phyloP scores from a whole-genome alignment of 92 coral and sea anemone species.

The Phenganax marumi region DNA sequence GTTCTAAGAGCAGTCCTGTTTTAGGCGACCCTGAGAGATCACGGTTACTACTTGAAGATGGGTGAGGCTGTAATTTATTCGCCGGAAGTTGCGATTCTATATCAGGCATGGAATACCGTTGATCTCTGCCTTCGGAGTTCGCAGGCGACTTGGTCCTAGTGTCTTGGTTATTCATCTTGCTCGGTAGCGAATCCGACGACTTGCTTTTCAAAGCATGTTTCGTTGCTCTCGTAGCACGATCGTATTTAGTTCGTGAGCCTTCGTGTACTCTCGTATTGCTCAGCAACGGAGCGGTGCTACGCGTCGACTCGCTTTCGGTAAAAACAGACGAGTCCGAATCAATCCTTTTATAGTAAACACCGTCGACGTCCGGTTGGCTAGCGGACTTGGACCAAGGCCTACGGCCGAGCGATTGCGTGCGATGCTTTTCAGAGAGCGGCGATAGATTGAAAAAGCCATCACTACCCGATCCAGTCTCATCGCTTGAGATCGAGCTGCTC shows the following conservation, averaged over 20 bases:
- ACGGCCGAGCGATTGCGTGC: slow-evolving; percentile 41
- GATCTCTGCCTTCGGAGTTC: slow-evolving; percentile 21
- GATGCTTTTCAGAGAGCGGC: slow-evolving; percentile 43
- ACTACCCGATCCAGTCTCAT: slow-evolving; percentile 32
- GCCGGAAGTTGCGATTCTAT: slow-evolving; percentile 42
- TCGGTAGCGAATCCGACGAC: slow-evolving; percentile 32
- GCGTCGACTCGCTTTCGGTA: slow-evolving; percentile 31
- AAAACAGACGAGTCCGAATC: slow-evolving; percentile 40
- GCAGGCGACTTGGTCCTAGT: slow-evolving; percentile 15
- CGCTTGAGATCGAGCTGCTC: slow-evolving; percentile 39
- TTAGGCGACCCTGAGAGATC: slow-evolving; percentile 41
- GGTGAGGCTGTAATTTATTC: slow-evolving; percentile 37
- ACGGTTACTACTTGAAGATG: slow-evolving; percentile 31
- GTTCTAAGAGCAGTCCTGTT: slow-evolving; percentile 22
- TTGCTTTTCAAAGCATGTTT: slow-evolving; percentile 34
- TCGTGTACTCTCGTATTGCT: neutral
- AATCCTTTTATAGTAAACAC: slow-evolving; percentile 41
- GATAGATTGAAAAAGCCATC: slow-evolving; percentile 33
- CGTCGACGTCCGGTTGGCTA: slow-evolving; percentile 49
- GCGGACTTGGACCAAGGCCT: slow-evolving; percentile 44
- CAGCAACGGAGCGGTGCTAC: slow-evolving; percentile 43
- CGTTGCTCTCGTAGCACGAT: slow-evolving; percentile 20
- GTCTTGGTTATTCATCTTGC: slow-evolving; percentile 24
- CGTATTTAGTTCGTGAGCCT: slow-evolving; percentile 32
- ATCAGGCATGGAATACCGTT: slow-evolving; percentile 45